Evolutionary conservation across 2,888 invertebrate species (phyloP).

Genomic region (Luperina nickerlii): DNA sequence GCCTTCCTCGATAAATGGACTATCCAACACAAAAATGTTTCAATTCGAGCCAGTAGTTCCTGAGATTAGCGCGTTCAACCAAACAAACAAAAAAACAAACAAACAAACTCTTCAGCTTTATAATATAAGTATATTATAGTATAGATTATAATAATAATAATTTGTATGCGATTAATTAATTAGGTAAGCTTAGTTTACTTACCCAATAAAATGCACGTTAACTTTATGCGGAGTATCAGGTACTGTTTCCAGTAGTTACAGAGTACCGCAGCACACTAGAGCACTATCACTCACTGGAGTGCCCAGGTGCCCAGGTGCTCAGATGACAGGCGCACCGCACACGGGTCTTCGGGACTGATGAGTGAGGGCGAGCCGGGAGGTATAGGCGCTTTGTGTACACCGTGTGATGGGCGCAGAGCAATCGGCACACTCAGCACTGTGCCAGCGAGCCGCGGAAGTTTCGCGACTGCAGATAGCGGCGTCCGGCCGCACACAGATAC

Average conservation of each 20-base stretch:
- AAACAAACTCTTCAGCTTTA: too few relatives aligned
- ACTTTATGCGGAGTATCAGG: neutral
- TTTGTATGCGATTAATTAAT: neutral
- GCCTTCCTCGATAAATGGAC: too few relatives aligned
- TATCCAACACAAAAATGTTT: too few relatives aligned
- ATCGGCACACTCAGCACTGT: neutral
- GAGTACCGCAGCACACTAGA: neutral
- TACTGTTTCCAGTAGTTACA: neutral
- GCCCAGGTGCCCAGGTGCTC: too few relatives aligned
- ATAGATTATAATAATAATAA: too few relatives aligned
- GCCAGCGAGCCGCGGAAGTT: slow-evolving; percentile 13
- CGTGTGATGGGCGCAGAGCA: neutral
- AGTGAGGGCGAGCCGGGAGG: neutral
- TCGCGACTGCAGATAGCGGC: slow-evolving; percentile 34
- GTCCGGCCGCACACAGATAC: slow-evolving; percentile 5
- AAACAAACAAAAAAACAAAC: too few relatives aligned
- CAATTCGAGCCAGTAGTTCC: too few relatives aligned
- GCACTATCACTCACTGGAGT: too few relatives aligned
- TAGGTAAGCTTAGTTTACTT: neutral
- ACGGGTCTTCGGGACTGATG: neutral
- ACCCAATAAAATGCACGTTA: neutral
- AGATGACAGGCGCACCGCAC: neutral
- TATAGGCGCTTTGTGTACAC: neutral
- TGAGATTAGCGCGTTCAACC: too few relatives aligned
- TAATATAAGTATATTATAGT: too few relatives aligned